Evolutionary conservation across 2,113 vertebrate genomes (phyloP), one percentile per base, ranked within the genome.

Genomic region (Dolichotis patagonum): DNA sequence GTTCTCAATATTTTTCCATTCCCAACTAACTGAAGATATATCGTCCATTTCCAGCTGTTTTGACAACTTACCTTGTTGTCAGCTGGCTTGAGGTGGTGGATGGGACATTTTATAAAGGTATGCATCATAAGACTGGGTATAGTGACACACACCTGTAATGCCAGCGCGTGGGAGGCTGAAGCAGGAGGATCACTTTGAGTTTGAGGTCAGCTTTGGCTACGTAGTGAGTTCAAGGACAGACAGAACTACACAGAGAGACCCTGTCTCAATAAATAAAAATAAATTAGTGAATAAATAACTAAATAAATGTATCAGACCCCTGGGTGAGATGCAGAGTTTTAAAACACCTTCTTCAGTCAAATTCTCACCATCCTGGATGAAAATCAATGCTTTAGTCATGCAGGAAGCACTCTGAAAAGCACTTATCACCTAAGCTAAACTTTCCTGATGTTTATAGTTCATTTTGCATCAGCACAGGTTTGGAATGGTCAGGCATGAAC

Each of bases 331-430:
- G 14, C 1, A 4, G n/a, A 62, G 24, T 69, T 92, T 95, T 90
- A 90, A 94, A 85, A 81, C 43, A 91, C 13, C 41, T 67, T 96
- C 58, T 96, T 52, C 91, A 78, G 22, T 73, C 83, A 92, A 8
- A 24, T 16, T 69, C 65, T 82, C 19, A 91, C 73, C 26, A 95
- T 65, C n/a, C 41, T 73, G 17, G 41, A n/a, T 94, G 85, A 95
- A 98, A 96, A 75, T 92, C 43, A 62, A 22, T 87, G 26, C 67
- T 32, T 83, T 92, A 87, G 49, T 91, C 67, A 93, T 84, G 3
- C 49, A 49, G 58, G 73, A 0, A 73, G 85, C 78, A 7, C 92
- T 87, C 85, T 94, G 41, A 80, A 87, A 92, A 95, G 80, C 28
- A 35, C 46, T 65, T 41, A 19, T 91, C 24, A 41, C 35, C 71